Base-by-base conservation (phyloP, 2,888 invertebrate species). In the Epistrophe grossulariae region DNA sequence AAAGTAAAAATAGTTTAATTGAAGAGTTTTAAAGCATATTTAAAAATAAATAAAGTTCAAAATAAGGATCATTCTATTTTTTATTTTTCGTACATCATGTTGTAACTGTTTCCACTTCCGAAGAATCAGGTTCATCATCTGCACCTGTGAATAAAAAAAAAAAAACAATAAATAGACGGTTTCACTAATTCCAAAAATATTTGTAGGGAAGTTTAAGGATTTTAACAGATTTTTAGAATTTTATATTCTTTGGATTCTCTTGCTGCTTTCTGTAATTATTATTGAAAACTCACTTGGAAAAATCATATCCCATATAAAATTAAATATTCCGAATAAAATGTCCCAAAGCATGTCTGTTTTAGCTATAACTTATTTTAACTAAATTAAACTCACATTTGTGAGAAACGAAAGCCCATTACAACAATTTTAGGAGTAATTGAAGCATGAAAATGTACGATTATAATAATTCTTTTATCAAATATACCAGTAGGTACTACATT, bases 101-200 rank as follows among this genome's bases (percentile, higher is more conserved):
- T n/a, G 82, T 62, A 17, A 85, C 73, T 4, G 82, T 82, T 82
- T 85, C 85, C 48, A 85, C 85, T 40, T 85, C 85, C 45, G 85
- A 82, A 0, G 85, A 85, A 57, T 85, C 85, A 6, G 85, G 82
- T 4, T 85, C 85, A 82, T 85, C 82, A 19, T 45, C 64, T 13
- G 74, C 31, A 57, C 82, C 85, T 85, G 24, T 4, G 64, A 79
- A 43, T 11, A 50, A 13, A 68, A 35, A 50, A 40, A 73, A 4
- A n/a, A n/a, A n/a, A 6, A 31, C 7, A 31, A 31, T 31, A 31
- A n/a, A 59, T 19, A 4, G 8, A 48, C 38, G 70, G 17, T 55
- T 66, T 24, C 1, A 55, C 7, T n/a, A 24, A 4, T 43, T 43
- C n/a, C 15, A 5, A n/a, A 45, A 45, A 45, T n/a, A 45, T 45